A percentile compares a stretch with the other conserved stretches of the same genome.
Conservation (phyloP, 2,113 vertebrate genomes). For the Lepisosteus oculatus region DNA sequence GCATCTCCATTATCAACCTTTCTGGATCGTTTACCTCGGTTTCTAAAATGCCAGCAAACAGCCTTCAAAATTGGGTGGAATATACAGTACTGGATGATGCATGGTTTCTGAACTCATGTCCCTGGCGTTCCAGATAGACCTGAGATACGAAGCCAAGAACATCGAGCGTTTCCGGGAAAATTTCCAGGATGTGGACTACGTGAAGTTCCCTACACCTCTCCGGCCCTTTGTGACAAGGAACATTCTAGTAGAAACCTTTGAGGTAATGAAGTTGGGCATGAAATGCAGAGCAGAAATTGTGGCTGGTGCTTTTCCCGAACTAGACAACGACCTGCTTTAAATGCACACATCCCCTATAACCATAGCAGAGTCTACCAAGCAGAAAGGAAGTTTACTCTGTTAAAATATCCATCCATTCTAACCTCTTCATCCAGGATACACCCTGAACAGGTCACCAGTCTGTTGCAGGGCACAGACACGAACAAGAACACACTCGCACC, state of each 20-base stretch:
- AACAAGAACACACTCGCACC: too few relatives aligned
- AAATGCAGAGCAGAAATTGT: too few relatives aligned
- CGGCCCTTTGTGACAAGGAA: conserved; percentile 80
- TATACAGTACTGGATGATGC: not conserved
- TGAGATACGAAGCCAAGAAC: conserved; percentile 86
- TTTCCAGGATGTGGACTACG: conserved; percentile 77
- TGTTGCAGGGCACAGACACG: too few relatives aligned
- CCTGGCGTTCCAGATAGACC: conserved; percentile 74
- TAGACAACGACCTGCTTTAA: too few relatives aligned
- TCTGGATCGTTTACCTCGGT: too few relatives aligned
- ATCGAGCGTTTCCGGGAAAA: conserved; percentile 84
- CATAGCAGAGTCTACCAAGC: too few relatives aligned
- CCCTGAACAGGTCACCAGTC: too few relatives aligned
- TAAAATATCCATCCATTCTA: too few relatives aligned
- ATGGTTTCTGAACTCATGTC: not conserved
- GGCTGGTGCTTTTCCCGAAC: too few relatives aligned
- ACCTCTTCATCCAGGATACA: too few relatives aligned
- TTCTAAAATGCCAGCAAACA: not conserved
- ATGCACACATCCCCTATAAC: too few relatives aligned
- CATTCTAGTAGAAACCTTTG: conserved; percentile 88
- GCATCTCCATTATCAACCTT: too few relatives aligned
- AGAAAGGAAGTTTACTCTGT: not conserved
- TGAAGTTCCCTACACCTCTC: conserved; percentile 87
- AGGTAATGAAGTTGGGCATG: conserved; percentile 56
- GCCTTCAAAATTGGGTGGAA: not conserved